Conservation (phyloP, 2,888 invertebrate species). For the Euplagia quadripunctaria region DNA sequence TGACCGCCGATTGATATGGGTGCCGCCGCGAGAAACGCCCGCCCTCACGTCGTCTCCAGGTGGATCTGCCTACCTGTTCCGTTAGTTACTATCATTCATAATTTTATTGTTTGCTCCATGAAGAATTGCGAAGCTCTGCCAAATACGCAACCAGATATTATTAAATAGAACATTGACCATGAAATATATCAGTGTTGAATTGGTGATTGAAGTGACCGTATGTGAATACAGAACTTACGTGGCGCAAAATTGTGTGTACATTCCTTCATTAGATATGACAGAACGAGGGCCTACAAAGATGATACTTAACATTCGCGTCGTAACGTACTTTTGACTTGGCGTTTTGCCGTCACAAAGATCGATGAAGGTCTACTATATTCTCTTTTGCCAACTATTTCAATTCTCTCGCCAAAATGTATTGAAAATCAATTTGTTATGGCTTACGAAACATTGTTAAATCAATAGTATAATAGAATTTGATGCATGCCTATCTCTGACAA, state of each 20-base stretch:
- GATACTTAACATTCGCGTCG: constrained; percentile 41
- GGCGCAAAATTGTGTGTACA: neutral
- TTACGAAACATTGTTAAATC: constrained; percentile 33
- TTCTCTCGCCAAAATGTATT: constrained; percentile 64
- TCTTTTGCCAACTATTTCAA: constrained; percentile 74
- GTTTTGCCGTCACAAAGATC: constrained; percentile 62
- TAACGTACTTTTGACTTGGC: constrained; percentile 63
- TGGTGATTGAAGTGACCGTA: constrained; percentile 19
- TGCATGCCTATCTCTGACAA: neutral
- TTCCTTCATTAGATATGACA: constrained; percentile 27
- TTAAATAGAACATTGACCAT: constrained; percentile 34
- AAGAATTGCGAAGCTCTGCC: constrained; percentile 39
- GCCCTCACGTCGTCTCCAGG: constrained; percentile 83
- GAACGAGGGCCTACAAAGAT: constrained; percentile 45
- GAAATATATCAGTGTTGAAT: constrained; percentile 21
- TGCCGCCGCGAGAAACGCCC: constrained; percentile 82
- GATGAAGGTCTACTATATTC: constrained; percentile 68
- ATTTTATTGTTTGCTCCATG: constrained; percentile 34
- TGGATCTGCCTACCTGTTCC: constrained; percentile 83
- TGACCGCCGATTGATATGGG: constrained; percentile 82
- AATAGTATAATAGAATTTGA: neutral
- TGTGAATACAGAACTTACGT: neutral
- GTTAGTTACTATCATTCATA: constrained; percentile 69
- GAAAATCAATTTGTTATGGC: constrained; percentile 52
- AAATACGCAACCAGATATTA: constrained; percentile 32